Conservation (phyloP, 2,888 invertebrate species). For the Mesopsocus fuscifrons region DNA sequence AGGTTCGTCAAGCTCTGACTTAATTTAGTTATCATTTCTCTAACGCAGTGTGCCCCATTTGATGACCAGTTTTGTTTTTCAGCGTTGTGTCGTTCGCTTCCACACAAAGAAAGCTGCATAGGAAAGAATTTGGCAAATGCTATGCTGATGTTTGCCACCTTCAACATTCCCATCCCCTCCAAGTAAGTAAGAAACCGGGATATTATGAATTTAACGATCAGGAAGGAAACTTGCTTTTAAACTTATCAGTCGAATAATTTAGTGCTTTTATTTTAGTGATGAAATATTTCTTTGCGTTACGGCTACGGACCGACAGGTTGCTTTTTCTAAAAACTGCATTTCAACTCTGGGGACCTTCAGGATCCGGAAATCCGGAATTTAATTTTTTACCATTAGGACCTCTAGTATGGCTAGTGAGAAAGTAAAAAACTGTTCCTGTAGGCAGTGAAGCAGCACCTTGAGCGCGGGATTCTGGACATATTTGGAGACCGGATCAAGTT, state of each 20-base stretch:
- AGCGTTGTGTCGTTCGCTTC: not conserved
- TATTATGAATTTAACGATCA: no score
- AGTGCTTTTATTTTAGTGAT: no score
- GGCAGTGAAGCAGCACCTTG: conserved; percentile 13
- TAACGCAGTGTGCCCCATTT: no score
- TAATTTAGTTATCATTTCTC: no score
- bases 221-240: no score
- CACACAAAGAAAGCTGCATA: not conserved
- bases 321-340: not conserved
- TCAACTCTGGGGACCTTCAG: not conserved
- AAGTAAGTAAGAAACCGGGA: not conserved
- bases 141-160: conserved; percentile 5
- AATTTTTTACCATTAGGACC: not conserved
- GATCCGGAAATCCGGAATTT: not conserved
- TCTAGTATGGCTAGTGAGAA: not conserved
- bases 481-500: conserved; percentile 55
- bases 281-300: not conserved
- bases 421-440: not conserved
- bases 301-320: not conserved
- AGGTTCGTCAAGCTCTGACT: no score
- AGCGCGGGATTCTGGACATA: conserved; percentile 35
- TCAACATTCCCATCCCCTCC: conserved; percentile 4
- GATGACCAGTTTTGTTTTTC: no score
- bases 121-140: not conserved
- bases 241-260: no score